Conservation (phyloP, 2,888 invertebrate genomes). For the Tachina fera region DNA sequence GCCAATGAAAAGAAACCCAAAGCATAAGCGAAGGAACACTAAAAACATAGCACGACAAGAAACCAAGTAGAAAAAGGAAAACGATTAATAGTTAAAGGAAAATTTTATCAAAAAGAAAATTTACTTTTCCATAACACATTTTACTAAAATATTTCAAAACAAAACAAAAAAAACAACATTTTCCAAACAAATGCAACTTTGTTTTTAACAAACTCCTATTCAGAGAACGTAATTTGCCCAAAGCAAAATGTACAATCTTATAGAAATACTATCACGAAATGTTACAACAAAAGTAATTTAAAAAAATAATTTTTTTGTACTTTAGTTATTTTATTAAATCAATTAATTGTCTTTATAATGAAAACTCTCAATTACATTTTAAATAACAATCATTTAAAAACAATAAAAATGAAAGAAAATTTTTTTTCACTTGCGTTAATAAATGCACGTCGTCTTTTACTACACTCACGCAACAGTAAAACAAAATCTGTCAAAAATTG, state of each 20-base stretch:
- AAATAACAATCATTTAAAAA: conserved; percentile 39
- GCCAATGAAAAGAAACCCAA: conserved; percentile 48
- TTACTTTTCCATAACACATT: conserved; percentile 26
- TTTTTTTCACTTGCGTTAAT: conserved; percentile 60
- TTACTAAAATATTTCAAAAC: not conserved
- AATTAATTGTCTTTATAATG: not conserved
- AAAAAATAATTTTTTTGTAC: conserved; percentile 17
- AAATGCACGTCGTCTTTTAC: conserved; percentile 66
- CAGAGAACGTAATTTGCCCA: conserved; percentile 14
- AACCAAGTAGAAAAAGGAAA: conserved; percentile 25
- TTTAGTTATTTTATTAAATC: not conserved
- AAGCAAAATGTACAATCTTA: conserved; percentile 1
- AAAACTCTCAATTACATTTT: conserved; percentile 18
- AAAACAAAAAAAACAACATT: conserved; percentile 2
- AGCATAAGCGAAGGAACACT: conserved; percentile 61
- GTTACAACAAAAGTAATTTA: conserved; percentile 41
- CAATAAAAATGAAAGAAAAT: conserved; percentile 59
- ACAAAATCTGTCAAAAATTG: conserved; percentile 65
- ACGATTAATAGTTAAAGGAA: conserved; percentile 45
- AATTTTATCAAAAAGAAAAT: conserved; percentile 45
- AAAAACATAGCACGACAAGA: conserved; percentile 20
- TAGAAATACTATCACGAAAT: conserved; percentile 35
- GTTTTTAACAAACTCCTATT: conserved; percentile 1
- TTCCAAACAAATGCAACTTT: not conserved
- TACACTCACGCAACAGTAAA: conserved; percentile 67